Evolutionary conservation across 1,140 invertebrate species (phyloP).

Genomic region (Chironomus tepperi): DNA sequence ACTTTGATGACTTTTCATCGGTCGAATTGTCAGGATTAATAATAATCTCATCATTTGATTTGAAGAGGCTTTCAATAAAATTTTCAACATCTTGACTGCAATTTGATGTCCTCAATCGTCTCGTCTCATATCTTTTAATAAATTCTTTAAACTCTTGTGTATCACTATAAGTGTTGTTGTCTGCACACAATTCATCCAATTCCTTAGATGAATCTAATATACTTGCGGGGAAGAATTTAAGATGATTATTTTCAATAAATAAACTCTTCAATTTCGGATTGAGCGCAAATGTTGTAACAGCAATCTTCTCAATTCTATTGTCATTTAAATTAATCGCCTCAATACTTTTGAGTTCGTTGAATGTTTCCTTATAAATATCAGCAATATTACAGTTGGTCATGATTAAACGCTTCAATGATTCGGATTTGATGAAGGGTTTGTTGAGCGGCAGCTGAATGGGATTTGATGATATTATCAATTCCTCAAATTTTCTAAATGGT

Average conservation of each 20-base stretch:
- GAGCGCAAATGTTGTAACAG: neutral
- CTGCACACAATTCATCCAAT: neutral
- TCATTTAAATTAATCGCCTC: neutral
- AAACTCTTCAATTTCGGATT: neutral
- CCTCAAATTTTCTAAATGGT: neutral
- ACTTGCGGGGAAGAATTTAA: neutral
- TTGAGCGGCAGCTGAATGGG: neutral
- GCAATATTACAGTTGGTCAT: neutral
- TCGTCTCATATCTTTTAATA: neutral
- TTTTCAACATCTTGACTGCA: neutral
- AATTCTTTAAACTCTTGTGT: neutral
- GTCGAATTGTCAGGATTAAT: neutral
- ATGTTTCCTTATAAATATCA: neutral
- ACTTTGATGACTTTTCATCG: neutral
- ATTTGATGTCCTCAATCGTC: neutral
- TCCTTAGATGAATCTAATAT: neutral
- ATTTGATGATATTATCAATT: neutral
- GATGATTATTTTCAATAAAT: constrained; percentile 4
- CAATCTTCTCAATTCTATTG: neutral
- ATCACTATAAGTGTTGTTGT: neutral
- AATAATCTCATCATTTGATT: neutral
- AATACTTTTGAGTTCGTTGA: neutral
- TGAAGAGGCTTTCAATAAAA: neutral
- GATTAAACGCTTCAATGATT: neutral
- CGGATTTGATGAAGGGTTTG: neutral